A percentile compares a stretch with the other conserved stretches of the same genome.
These are phyloP conservation scores for Dysmachus trigonus DNA, from an alignment of 2,888 invertebrate genomes.

Conservation along the genomic window DNA sequence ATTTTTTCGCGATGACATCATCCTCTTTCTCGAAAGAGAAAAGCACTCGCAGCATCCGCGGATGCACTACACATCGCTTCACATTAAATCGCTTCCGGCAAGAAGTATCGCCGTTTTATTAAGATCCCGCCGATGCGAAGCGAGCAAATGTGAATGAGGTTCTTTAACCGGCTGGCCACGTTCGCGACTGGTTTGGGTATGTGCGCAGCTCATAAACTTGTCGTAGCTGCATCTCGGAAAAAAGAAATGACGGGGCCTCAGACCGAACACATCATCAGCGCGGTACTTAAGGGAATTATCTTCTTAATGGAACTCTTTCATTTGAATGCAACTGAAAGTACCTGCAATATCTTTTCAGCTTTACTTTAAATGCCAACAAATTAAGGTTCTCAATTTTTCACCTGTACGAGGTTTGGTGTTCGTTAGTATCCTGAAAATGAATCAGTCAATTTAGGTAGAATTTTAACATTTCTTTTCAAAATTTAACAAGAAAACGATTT, in stretches of 20 bases:
- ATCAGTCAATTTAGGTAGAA: too few species aligned
- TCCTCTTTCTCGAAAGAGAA: background rate
- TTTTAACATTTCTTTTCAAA: too few species aligned
- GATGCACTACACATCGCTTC: background rate
- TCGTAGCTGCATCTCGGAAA: background rate
- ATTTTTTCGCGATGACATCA: conserved; percentile 1
- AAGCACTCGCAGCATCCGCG: background rate
- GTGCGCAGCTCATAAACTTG: background rate
- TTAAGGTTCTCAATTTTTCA: background rate
- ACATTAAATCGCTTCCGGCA: background rate
- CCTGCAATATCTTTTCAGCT: background rate
- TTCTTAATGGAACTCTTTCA: background rate
- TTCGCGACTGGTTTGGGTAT: background rate
- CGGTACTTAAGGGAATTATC: background rate
- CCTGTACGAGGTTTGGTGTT: too few species aligned
- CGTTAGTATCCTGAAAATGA: too few species aligned
- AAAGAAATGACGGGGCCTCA: background rate
- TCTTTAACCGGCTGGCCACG: background rate
- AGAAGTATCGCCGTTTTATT: background rate
- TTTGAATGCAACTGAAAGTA: background rate
- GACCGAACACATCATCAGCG: background rate
- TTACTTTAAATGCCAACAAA: background rate
- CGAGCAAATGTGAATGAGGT: background rate
- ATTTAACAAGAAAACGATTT: too few species aligned
- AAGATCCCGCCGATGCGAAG: background rate